Evolutionary conservation across 2,113 vertebrate genomes (phyloP), one percentile per base, ranked within the genome.

Genomic region (Cheilinus undulatus): DNA sequence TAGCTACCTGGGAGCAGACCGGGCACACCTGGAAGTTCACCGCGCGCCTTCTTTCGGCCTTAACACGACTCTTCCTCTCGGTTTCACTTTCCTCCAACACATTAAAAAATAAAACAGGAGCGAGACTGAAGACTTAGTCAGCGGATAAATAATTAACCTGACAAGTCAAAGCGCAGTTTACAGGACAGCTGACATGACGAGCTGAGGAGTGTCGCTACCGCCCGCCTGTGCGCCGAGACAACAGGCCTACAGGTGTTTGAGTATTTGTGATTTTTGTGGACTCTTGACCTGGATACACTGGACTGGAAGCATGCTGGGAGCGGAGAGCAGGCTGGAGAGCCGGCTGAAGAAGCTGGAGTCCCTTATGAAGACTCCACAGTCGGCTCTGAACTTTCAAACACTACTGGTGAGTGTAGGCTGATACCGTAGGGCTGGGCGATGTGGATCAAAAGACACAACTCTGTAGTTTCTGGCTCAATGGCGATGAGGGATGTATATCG

Each of bases 361-460:
- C 57, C 90, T 96, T 72, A 94, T 98, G 88, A 95, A 92, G 78
- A 94, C 96, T 82, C 96, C 95, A 0, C 93, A 93, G 62, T 97
- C 96, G 2, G 92, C 93, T 0, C 90, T 99, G 65, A 98, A 97
- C 89, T 85, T 98, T 91, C 95, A 96, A 88, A 96, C 96, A 38
- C 73, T 99, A 52, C 92, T 99, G 97, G 97, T 99, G 92, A 95
- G 96, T 92, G 36, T 36, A 19, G 11, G 0, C 38, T 22, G 34
- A 23, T 11, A 11, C 60, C 61, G n/a, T n/a, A n/a, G n/a, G n/a
- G n/a, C n/a, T n/a, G n/a, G n/a, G n/a, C n/a, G n/a, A n/a, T n/a
- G n/a, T n/a, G n/a, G n/a, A n/a, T n/a, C n/a, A n/a, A n/a, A n/a
- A n/a, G n/a, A n/a, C n/a, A n/a, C n/a, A n/a, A n/a, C n/a, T n/a